Percentiles rank a stretch among this genome's conserved stretches.
Evolutionary conservation across 1,140 invertebrate genomes (phyloP).

Genomic region (Aphidius ervi): DNA sequence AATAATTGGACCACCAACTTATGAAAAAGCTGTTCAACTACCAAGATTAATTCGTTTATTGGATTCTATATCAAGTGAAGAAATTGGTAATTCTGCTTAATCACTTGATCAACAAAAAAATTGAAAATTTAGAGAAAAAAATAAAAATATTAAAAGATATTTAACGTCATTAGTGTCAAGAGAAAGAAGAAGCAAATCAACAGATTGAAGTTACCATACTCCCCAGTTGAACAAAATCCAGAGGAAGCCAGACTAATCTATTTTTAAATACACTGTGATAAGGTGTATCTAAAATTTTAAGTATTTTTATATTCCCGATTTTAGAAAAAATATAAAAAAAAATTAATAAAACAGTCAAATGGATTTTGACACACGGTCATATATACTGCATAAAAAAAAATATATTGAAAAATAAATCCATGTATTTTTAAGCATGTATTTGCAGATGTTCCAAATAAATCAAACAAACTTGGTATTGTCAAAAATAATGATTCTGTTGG

Average conservation of each 20-base stretch:
- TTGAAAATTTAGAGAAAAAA: slow-evolving; percentile 30
- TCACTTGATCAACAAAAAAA: slow-evolving; percentile 7
- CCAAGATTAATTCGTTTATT: slow-evolving; percentile 53
- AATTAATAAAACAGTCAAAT: too few relatives aligned
- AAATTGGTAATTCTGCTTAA: slow-evolving; percentile 10
- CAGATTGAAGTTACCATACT: not conserved
- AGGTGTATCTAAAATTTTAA: too few relatives aligned
- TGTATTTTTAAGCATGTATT: too few relatives aligned
- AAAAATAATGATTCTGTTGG: slow-evolving; percentile 10
- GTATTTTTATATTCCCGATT: too few relatives aligned
- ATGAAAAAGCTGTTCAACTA: slow-evolving; percentile 69
- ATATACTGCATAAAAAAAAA: too few relatives aligned
- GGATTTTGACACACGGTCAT: too few relatives aligned
- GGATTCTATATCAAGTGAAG: slow-evolving; percentile 29
- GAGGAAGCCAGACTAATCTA: too few relatives aligned
- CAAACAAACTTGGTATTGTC: not conserved
- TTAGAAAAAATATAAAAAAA: too few relatives aligned
- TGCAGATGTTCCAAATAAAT: slow-evolving; percentile 6
- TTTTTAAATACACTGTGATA: too few relatives aligned
- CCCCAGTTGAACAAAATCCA: too few relatives aligned
- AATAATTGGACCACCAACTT: slow-evolving; percentile 64
- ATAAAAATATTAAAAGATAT: too few relatives aligned
- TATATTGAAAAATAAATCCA: too few relatives aligned
- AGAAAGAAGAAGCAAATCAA: slow-evolving; percentile 22
- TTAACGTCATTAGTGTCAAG: slow-evolving; percentile 25